Conservation (phyloP, 2,888 invertebrate species). For the Agrotis ipsilon region DNA sequence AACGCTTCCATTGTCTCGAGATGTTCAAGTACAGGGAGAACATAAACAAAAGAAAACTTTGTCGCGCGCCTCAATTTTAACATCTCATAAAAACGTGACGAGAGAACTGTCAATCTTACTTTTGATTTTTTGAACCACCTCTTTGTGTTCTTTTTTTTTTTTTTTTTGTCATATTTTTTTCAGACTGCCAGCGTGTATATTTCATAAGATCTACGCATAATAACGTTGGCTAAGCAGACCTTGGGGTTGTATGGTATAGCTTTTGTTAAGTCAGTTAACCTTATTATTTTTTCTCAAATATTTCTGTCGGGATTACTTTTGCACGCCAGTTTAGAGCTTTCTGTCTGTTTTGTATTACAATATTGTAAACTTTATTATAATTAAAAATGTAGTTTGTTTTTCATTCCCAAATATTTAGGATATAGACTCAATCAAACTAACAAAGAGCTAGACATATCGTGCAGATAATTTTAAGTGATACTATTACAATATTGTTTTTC, state of each 20-base stretch:
- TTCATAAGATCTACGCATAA: background rate
- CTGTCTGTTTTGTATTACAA: no score
- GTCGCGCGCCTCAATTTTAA: constrained; percentile 24
- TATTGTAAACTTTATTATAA: no score
- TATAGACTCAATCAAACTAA: no score
- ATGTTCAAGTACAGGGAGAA: constrained; percentile 21
- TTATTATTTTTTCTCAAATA: background rate
- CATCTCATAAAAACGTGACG: constrained; percentile 25
- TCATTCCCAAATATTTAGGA: no score
- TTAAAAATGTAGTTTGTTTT: no score
- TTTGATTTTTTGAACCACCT: constrained; percentile 14
- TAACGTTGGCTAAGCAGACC: background rate
- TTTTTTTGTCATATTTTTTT: constrained; percentile 1
- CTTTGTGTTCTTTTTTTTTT: background rate
- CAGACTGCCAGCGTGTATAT: constrained; percentile 10
- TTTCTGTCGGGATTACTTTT: background rate
- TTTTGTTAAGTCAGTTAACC: constrained; percentile 4
- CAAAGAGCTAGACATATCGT: no score
- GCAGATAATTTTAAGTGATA: no score
- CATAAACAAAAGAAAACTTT: constrained; percentile 39
- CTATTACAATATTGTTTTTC: no score
- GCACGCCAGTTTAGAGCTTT: background rate
- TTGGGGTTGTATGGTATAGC: background rate
- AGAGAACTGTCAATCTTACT: constrained; percentile 46
- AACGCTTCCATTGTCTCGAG: constrained; percentile 30